phyloP scores from a whole-genome alignment of 1,140 invertebrate genomes.

The Amyelois transitella region DNA sequence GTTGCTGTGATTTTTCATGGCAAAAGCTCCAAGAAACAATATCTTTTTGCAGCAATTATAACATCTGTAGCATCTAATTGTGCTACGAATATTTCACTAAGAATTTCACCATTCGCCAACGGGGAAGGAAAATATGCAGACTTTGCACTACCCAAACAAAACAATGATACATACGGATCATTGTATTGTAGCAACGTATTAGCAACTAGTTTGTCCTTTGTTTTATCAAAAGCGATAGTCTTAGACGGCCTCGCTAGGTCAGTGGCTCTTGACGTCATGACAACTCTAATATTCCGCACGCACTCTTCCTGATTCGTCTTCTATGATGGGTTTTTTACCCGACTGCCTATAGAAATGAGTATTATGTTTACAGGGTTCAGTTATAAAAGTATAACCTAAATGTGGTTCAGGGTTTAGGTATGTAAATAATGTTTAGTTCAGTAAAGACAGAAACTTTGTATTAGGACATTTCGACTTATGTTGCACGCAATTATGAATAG shows the following conservation, averaged over 20 bases:
- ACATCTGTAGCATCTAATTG: background rate
- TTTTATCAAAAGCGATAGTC: background rate
- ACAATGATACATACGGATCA: background rate
- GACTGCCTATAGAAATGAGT: background rate
- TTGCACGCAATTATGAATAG: no score
- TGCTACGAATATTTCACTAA: background rate
- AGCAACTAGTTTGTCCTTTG: background rate
- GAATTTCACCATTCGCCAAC: background rate
- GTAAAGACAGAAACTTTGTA: background rate
- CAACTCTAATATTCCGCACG: conserved; percentile 30
- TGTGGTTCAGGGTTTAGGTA: no score
- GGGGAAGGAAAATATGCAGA: background rate
- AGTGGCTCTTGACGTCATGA: conserved; percentile 41
- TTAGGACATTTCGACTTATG: background rate
- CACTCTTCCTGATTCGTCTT: background rate
- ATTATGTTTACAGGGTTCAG: no score
- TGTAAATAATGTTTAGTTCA: background rate
- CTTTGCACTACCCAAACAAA: background rate
- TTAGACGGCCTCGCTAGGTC: conserved; percentile 32
- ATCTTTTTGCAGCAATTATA: no score
- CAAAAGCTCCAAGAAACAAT: no score
- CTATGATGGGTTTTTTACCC: background rate
- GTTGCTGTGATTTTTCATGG: no score
- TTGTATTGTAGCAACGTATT: background rate
- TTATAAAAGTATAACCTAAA: background rate